Base-by-base conservation (phyloP, 2,113 vertebrate species). In the Ariopsis seemanni region DNA sequence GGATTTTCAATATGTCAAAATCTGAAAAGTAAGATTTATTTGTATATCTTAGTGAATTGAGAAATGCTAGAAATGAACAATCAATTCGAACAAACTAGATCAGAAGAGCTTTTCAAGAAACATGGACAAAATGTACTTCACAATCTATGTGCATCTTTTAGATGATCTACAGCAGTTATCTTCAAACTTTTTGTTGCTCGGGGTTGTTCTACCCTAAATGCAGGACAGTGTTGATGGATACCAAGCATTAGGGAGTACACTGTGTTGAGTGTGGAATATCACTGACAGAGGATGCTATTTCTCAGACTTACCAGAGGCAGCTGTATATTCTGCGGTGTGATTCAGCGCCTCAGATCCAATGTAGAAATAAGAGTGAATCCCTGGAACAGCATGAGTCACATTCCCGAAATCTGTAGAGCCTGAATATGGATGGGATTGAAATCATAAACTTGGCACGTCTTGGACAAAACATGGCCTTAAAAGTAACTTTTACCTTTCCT, bases 391-490 rank as follows among this genome's bases (percentile, higher is more conserved):
- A 93, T 95, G 96, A 0, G 94, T 94, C 58, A 97, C 96, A 88
- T 97, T 97, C 83, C 97, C 97, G 91, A 97, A 97, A 92, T 97
- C 96, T 0, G 96, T 97, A 87, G 97, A 97, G 87, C 97, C 97
- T 97, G 93, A 42, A n/a, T 6, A 6, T 34, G 18, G 52, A 34
- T 1, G 14, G 25, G 77, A 80, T 30, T 17, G 6, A 57, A 81
- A 81, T 42, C 30, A 82, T 30, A 82, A 62, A 62, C 34, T 34
- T 11, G 20, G 27, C 4, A 12, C 18, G 30, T 42, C n/a, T 72
- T 42, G 48, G 15, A 42, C 15, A 34, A 71, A 71, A 30, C 65
- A 67, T 67, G 27, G 6, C 67, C 5, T 10, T 72, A 48, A 4
- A 72, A 72, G 71, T 42, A 72, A 48, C 34, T 2, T 72, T 7